Conservation (phyloP, 2,888 invertebrate species). For the Ischnura elegans region DNA sequence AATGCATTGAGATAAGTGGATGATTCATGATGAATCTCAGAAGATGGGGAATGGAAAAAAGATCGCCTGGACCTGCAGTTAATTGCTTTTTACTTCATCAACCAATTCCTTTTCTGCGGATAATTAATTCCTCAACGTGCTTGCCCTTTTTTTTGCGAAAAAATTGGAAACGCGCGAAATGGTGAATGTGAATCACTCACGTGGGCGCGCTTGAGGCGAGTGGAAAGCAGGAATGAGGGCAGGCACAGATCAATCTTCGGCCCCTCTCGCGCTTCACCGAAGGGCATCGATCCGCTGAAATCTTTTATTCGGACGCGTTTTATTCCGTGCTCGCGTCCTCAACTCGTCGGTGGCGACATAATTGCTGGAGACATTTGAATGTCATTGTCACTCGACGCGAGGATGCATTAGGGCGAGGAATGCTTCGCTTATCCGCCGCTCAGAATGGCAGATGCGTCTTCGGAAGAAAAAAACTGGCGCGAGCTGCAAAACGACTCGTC, state of each 20-base stretch:
- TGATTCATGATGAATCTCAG: no score
- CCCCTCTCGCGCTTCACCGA: not conserved
- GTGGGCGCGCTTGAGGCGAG: no score
- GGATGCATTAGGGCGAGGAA: not conserved
- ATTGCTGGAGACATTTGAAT: not conserved
- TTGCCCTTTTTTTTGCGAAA: no score
- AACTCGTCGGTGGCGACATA: not conserved
- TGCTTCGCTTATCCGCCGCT: not conserved
- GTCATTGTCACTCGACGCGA: not conserved
- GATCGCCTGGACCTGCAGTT: no score
- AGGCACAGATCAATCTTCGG: not conserved
- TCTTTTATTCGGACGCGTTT: not conserved
- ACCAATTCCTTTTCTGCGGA: no score
- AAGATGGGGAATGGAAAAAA: no score
- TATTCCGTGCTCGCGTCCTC: not conserved
- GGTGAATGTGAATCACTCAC: no score
- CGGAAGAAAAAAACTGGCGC: not conserved
- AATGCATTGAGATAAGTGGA: no score
- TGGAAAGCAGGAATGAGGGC: not conserved
- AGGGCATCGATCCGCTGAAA: not conserved
- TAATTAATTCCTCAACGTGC: no score
- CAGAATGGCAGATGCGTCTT: not conserved
- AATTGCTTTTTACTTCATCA: no score
- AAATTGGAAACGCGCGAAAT: no score
- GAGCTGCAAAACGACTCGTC: not conserved